A percentile compares a stretch with the other conserved stretches of the same genome.
phyloP scores from a whole-genome alignment of 2,888 invertebrate species.

The Synergus itoensis region DNA sequence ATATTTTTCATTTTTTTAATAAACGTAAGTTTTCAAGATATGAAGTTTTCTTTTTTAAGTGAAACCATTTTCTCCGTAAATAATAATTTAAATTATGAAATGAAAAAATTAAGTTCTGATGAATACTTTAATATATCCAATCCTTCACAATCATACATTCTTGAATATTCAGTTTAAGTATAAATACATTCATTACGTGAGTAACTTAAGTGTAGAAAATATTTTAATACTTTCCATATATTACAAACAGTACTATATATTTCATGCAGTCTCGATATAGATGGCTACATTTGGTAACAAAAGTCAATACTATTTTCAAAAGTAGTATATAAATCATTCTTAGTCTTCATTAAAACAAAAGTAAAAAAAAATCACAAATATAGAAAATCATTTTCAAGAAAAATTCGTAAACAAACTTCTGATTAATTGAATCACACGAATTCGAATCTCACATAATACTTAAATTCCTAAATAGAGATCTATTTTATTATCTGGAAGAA shows the following conservation, averaged over 20 bases:
- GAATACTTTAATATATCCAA: conserved; percentile 38
- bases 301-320: not conserved
- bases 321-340: not conserved
- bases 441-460: conserved; percentile 29
- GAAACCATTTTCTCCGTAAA: not conserved
- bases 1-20: not conserved
- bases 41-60: not conserved
- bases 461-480: not conserved
- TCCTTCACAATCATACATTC: conserved; percentile 37
- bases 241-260: conserved; percentile 12
- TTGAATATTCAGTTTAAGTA: conserved; percentile 28
- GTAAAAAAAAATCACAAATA: not conserved
- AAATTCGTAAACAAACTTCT: not conserved
- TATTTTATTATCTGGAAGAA: not conserved
- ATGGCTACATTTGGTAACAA: not conserved
- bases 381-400: not conserved
- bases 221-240: conserved; percentile 35
- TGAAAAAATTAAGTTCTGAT: not conserved
- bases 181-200: conserved; percentile 33
- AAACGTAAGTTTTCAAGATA: not conserved
- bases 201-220: conserved; percentile 41
- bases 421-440: not conserved
- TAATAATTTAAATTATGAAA: not conserved
- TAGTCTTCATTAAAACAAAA: not conserved
- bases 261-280: conserved; percentile 36